Evolutionary conservation across 1,140 invertebrate species (phyloP).

Genomic region (Anagrus nilaparvatae): DNA sequence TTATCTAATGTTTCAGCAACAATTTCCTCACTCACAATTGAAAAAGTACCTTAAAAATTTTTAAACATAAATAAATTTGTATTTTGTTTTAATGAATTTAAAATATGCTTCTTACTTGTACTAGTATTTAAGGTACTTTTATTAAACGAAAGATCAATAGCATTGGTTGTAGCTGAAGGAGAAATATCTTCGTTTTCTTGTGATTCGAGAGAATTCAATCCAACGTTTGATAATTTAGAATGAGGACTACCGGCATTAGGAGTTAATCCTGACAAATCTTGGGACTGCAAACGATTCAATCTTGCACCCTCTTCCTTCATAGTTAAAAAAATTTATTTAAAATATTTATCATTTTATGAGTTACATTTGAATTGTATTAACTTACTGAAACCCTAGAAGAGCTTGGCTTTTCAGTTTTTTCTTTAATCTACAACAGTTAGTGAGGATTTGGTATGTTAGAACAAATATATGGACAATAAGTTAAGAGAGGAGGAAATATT

Average conservation of each 20-base stretch:
- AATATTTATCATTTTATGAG: too few species aligned
- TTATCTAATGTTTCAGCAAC: conserved; percentile 69
- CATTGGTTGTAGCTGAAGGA: conserved; percentile 17
- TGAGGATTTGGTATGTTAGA: too few species aligned
- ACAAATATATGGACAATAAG: background rate
- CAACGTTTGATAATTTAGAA: conserved; percentile 31
- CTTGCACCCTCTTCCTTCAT: conserved; percentile 30
- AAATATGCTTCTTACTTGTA: too few species aligned
- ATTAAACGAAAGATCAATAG: conserved; percentile 27
- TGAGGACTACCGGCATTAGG: conserved; percentile 27
- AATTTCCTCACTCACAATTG: conserved; percentile 45
- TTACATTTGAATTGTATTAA: too few species aligned
- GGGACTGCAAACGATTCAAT: conserved; percentile 33
- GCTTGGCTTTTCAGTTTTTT: conserved; percentile 32
- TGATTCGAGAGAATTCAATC: conserved; percentile 29
- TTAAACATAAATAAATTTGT: too few species aligned
- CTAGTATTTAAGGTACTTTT: conserved; percentile 34
- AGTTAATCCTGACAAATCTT: conserved; percentile 24
- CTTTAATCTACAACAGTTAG: conserved; percentile 14
- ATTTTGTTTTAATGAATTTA: too few species aligned
- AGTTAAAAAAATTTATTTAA: too few species aligned
- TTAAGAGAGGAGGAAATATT: conserved; percentile 3
- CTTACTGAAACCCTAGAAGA: conserved; percentile 36
- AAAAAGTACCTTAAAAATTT: conserved; percentile 15
- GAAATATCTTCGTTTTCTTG: conserved; percentile 31